Percentiles rank a stretch among this genome's conserved stretches.
phyloP scores from a whole-genome alignment of 2,888 invertebrate species.

The Loripinus fragilis region DNA sequence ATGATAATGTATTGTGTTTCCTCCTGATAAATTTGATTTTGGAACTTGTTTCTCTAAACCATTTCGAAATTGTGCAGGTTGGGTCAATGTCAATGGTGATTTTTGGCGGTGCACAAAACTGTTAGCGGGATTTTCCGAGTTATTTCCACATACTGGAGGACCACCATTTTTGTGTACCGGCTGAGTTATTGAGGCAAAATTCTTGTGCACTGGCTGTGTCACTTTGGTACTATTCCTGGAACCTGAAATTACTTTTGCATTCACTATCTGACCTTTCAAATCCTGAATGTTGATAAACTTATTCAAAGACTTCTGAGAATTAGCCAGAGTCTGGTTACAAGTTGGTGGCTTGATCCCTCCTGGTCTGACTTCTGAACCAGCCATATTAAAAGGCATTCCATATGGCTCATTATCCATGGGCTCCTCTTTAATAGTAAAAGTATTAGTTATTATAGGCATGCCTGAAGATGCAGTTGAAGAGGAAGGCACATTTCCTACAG shows the following conservation, averaged over 20 bases:
- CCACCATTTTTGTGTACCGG: neutral
- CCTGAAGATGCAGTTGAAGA: neutral
- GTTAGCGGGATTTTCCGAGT: neutral
- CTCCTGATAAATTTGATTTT: neutral
- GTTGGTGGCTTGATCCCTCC: neutral
- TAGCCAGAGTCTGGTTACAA: neutral
- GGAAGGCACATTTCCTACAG: neutral
- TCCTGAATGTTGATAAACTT: neutral
- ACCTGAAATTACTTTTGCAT: neutral
- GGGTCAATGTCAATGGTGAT: neutral
- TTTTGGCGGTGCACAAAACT: neutral
- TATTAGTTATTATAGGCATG: conserved; percentile 35
- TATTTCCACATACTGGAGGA: neutral
- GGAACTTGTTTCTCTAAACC: neutral
- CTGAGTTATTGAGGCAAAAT: neutral
- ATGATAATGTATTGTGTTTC: neutral
- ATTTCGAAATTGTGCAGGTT: neutral
- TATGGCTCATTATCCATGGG: conserved; percentile 40
- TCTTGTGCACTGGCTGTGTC: neutral
- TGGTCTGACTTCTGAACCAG: neutral
- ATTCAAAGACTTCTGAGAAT: neutral
- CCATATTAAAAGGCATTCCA: neutral
- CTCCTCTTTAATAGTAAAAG: conserved; percentile 42
- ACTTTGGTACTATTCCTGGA: neutral
- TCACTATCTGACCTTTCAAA: neutral